Percentiles rank a stretch among this genome's conserved stretches.
These are phyloP conservation scores for Apeltes quadracus DNA, from an alignment of 2,113 vertebrate species.

Conservation along the genomic window DNA sequence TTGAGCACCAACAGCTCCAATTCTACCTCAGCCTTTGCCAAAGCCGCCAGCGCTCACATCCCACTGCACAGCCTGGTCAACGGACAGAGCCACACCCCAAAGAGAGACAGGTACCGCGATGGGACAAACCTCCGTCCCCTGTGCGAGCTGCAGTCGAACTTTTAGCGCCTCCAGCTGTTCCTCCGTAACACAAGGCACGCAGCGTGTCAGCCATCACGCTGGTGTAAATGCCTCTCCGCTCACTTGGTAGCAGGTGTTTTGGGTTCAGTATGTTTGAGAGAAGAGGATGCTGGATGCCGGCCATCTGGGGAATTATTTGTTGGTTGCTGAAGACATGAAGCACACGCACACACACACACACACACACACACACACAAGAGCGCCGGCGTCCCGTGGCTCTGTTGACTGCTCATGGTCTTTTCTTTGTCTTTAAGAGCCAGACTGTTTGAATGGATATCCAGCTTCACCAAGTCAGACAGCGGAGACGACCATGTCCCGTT, in stretches of 20 bases:
- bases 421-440: slow-evolving; percentile 81
- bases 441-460: slow-evolving; percentile 87
- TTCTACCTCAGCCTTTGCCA: slow-evolving; percentile 95
- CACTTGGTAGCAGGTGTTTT: slow-evolving; percentile 61
- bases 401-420: slow-evolving; percentile 62
- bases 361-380: slow-evolving; percentile 4
- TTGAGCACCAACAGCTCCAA: slow-evolving; percentile 95
- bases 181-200: slow-evolving; percentile 30
- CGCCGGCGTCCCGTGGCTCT: slow-evolving; percentile 47
- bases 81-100: slow-evolving; percentile 95
- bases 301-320: background rate
- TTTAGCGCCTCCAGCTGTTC: slow-evolving; percentile 27
- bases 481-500: slow-evolving; percentile 80
- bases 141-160: slow-evolving; percentile 30
- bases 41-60: slow-evolving; percentile 93
- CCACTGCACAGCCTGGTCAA: slow-evolving; percentile 93
- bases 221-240: slow-evolving; percentile 42
- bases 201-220: slow-evolving; percentile 47
- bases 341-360: no score
- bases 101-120: slow-evolving; percentile 92
- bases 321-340: background rate
- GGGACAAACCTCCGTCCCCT: no score
- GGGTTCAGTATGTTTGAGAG: slow-evolving; percentile 35
- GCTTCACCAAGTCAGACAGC: slow-evolving; percentile 84
- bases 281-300: slow-evolving; percentile 5